These are phyloP conservation scores for Pimpla rufipes DNA, from an alignment of 2,888 invertebrate genomes.

Conservation along the genomic window DNA sequence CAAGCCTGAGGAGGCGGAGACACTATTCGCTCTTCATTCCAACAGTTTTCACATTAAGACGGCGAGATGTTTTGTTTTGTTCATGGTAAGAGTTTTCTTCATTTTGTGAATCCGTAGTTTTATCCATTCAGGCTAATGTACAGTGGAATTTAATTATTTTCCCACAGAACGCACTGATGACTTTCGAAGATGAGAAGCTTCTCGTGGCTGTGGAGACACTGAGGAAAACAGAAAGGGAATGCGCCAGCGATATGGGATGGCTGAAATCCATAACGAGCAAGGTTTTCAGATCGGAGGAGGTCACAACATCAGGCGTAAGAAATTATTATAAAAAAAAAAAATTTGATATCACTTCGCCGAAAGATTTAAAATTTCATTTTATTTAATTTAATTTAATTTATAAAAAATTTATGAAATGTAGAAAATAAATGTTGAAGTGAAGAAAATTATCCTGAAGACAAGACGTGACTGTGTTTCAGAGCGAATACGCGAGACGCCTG, in stretches of 20 bases:
- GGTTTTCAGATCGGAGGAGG: constrained; percentile 82
- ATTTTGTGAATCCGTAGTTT: too few species aligned
- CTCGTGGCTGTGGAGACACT: constrained; percentile 87
- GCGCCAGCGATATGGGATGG: constrained; percentile 87
- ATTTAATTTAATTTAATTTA: not conserved
- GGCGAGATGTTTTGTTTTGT: constrained; percentile 85
- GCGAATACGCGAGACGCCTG: constrained; percentile 82
- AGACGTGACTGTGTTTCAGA: constrained; percentile 70
- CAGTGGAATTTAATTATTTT: not conserved
- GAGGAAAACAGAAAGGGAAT: constrained; percentile 88
- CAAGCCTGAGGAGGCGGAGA: constrained; percentile 85
- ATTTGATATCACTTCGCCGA: not conserved
- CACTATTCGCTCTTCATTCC: constrained; percentile 83
- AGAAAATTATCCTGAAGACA: not conserved
- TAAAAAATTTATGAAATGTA: not conserved
- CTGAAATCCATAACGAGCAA: constrained; percentile 86
- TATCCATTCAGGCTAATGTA: too few species aligned
- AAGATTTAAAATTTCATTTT: not conserved
- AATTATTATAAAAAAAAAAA: too few species aligned
- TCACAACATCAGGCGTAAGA: constrained; percentile 46
- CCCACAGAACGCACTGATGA: constrained; percentile 89
- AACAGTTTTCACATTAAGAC: constrained; percentile 86
- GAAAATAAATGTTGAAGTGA: not conserved
- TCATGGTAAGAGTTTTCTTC: constrained; percentile 84
- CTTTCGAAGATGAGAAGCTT: constrained; percentile 90